Evolutionary conservation across 2,888 invertebrate genomes (phyloP).

Genomic region (Thecocarcelia acutangulata): DNA sequence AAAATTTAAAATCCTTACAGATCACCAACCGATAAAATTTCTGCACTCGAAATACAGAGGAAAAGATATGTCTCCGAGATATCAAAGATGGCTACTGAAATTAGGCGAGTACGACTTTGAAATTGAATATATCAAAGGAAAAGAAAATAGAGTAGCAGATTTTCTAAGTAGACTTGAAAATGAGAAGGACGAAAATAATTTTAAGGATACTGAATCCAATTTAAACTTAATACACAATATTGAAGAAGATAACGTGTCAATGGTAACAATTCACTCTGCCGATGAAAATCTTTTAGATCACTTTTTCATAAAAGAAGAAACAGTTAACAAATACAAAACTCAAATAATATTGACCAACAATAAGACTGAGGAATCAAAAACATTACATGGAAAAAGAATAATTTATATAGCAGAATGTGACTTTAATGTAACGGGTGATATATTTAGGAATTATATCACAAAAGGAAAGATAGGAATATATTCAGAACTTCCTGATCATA

Average conservation of each 20-base stretch:
- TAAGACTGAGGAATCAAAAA: no score
- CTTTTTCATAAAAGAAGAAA: background rate
- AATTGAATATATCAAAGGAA: conserved; percentile 33
- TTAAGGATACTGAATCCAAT: background rate
- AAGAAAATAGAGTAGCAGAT: conserved; percentile 47
- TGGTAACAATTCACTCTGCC: conserved; percentile 2
- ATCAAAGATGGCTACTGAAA: conserved; percentile 4
- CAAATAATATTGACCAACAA: no score
- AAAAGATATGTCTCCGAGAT: conserved; percentile 25
- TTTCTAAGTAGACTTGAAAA: conserved; percentile 51
- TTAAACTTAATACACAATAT: conserved; percentile 1
- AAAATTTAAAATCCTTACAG: conserved; percentile 45
- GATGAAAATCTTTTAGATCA: background rate
- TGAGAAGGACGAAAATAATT: background rate
- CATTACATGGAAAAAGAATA: no score
- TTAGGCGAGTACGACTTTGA: background rate
- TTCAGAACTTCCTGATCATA: conserved; percentile 53
- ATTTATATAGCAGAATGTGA: no score
- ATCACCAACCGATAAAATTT: conserved; percentile 56
- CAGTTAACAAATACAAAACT: no score
- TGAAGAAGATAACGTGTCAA: conserved; percentile 8
- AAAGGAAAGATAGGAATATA: no score
- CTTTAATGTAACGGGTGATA: no score
- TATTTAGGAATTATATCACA: no score
- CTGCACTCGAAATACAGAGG: conserved; percentile 48